A percentile compares a stretch with the other conserved stretches of the same genome.
These are phyloP conservation scores for Tribolium castaneum DNA, from an alignment of 1,140 invertebrate species.

Conservation along the genomic window DNA sequence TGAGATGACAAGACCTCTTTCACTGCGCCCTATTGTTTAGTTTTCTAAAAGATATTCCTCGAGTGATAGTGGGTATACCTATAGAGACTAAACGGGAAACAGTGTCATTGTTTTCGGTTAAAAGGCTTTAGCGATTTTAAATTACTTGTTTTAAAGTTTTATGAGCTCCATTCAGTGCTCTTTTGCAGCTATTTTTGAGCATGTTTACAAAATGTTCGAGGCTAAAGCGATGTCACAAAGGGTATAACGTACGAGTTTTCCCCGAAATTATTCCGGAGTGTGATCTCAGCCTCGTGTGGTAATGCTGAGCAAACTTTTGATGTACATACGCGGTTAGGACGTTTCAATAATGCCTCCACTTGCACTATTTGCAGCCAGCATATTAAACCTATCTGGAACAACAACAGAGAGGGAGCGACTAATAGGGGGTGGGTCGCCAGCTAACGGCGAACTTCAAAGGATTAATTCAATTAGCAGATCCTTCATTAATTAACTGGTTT, in stretches of 20 bases:
- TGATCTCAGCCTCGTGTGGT: neutral
- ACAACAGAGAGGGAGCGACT: slow-evolving; percentile 1
- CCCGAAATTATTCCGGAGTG: neutral
- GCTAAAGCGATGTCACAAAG: neutral
- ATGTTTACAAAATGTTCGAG: slow-evolving; percentile 16
- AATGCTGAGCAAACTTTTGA: slow-evolving; percentile 13
- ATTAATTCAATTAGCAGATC: slow-evolving; percentile 55
- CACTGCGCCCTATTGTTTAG: slow-evolving; percentile 47
- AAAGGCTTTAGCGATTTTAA: slow-evolving; percentile 49
- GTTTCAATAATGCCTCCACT: slow-evolving; percentile 26
- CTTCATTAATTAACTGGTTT: slow-evolving; percentile 57
- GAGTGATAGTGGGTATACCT: slow-evolving; percentile 43
- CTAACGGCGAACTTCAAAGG: slow-evolving; percentile 47
- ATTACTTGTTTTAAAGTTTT: slow-evolving; percentile 53
- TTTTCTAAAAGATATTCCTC: slow-evolving; percentile 50
- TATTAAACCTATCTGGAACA: slow-evolving; percentile 25
- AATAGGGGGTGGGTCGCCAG: slow-evolving; percentile 30
- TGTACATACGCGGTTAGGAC: slow-evolving; percentile 14
- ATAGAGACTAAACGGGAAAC: slow-evolving; percentile 51
- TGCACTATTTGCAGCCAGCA: slow-evolving; percentile 23
- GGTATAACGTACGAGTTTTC: neutral
- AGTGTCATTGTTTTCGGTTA: slow-evolving; percentile 52
- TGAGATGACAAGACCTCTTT: slow-evolving; percentile 21
- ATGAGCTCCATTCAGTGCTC: slow-evolving; percentile 48
- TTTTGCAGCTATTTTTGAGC: slow-evolving; percentile 30